Evolutionary conservation across 2,797 vertebrate genomes (phyloP), one percentile per base, ranked within the genome.

Genomic region (Pelobates cultripes): DNA sequence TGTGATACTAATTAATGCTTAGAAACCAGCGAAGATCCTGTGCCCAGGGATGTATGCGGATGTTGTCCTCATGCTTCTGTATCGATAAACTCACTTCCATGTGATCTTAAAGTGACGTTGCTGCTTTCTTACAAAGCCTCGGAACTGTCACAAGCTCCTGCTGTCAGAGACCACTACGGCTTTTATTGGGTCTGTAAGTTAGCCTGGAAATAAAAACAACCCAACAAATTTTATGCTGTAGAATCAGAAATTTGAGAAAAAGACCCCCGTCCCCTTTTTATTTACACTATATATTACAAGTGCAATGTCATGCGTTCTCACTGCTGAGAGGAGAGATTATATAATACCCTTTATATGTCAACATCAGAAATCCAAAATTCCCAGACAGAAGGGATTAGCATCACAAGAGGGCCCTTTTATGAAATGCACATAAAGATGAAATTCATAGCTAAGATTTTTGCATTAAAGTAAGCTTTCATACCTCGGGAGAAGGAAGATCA

Each of bases 361-460:
- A 55, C 47, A 53, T 57, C 70, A 78, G 60, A 73, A 73, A 78
- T 17, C 57, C 47, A 6, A 14, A 43, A 77, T 78, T 78, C 75
- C 81, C 81, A 78, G 81, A 78, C 81, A 68, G 75, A 47, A 71
- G 70, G 81, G 81, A 83, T 78, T 83, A 83, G 51, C 61, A 83
- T 42, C 61, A 83, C 75, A 68, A 78, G 75, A 43, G 28, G 43
- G 75, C 69, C 75, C 61, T n/a, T 78, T 57, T 73, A 47, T 73
- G 43, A 78, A 73, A 73, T 41, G 55, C 45, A 42, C 44, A 63
- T 81, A 69, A 63, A 75, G 72, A 14, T 67, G 71, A 74, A 68
- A 60, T 72, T 42, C 28, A 55, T 57, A 41, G 71, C 47, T 40
- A 15, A 47, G 68, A n/a, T 28, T 28, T 28, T 28, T 28, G 28